phyloP scores from a whole-genome alignment of 2,888 invertebrate genomes.

The Invenusta paracnida region DNA sequence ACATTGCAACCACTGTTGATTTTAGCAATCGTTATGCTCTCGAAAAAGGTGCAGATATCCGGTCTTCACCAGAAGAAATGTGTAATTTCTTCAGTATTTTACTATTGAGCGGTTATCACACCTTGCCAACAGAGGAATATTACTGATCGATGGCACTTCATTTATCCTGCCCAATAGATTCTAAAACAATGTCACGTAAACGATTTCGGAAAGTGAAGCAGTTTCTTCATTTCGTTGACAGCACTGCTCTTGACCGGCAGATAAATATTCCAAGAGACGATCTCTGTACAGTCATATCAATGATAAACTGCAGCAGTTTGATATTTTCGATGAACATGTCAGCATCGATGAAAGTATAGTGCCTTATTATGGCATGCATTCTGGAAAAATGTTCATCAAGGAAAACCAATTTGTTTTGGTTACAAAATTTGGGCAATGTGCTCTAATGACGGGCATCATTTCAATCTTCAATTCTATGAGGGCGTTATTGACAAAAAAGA shows the following conservation, averaged over 20 bases:
- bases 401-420: too few relatives aligned
- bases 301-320: background rate
- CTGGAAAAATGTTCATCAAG: too few relatives aligned
- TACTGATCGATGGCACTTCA: background rate
- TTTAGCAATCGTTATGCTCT: background rate
- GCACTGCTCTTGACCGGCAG: background rate
- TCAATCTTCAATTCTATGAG: background rate
- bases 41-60: background rate
- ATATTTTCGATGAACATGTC: background rate
- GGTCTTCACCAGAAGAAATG: background rate
- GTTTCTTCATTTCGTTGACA: background rate
- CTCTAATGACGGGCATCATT: background rate
- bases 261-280: background rate
- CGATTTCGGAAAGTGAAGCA: background rate
- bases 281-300: background rate
- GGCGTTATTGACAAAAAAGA: background rate
- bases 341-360: too few relatives aligned
- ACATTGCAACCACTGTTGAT: background rate
- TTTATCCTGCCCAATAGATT: background rate
- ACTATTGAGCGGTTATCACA: background rate
- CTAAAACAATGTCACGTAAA: background rate
- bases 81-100: background rate
- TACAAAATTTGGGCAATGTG: too few relatives aligned
- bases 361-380: too few relatives aligned
- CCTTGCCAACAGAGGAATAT: background rate